Evolutionary conservation across 2,797 vertebrate species (phyloP).

Genomic region (Columba guinea): DNA sequence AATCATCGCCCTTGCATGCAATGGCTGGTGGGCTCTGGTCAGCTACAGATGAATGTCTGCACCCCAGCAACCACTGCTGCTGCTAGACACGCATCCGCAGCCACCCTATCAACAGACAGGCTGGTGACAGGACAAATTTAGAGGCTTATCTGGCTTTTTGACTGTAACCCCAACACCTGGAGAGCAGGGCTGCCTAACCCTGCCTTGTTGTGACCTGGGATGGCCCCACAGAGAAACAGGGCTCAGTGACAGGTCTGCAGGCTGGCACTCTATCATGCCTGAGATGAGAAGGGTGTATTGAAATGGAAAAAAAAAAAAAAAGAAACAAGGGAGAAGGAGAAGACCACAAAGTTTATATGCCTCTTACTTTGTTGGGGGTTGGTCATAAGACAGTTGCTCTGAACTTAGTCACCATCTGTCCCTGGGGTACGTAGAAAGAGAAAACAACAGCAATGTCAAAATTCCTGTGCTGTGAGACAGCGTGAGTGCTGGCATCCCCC

Average conservation of each 20-base stretch:
- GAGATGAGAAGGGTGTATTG: not conserved
- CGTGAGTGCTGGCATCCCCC: accelerated
- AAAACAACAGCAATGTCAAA: not conserved
- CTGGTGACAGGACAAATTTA: not conserved
- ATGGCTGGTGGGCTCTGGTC: not conserved
- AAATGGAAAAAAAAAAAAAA: not conserved
- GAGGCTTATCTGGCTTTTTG: not conserved
- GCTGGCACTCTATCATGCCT: accelerated
- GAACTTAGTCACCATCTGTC: not conserved
- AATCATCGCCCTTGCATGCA: not conserved
- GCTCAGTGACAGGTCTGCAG: not conserved
- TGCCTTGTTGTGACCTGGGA: not conserved
- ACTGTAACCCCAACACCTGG: not conserved
- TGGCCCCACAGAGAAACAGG: not conserved
- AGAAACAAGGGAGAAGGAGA: not conserved
- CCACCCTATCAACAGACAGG: not conserved
- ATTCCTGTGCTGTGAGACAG: not conserved
- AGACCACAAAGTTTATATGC: not conserved
- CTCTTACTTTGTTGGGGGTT: not conserved
- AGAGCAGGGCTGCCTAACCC: not conserved
- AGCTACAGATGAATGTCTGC: not conserved
- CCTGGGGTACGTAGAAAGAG: not conserved
- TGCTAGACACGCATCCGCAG: not conserved
- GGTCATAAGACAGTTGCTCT: not conserved
- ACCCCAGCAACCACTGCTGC: not conserved